Base-by-base conservation (phyloP, 1,140 invertebrate species). In the Hormaphis cornu region DNA sequence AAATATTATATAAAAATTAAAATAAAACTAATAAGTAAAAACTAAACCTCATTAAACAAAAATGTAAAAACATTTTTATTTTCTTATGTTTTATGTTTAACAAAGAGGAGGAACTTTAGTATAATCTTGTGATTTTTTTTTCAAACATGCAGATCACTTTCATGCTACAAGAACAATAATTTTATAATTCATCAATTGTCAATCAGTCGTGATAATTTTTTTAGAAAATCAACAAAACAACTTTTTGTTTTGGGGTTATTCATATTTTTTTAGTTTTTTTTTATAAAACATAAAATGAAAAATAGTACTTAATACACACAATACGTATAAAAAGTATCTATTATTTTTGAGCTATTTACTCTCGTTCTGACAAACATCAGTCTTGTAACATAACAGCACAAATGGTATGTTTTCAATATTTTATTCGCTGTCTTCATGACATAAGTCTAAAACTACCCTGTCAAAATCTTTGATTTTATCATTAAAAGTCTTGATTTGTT, bases 381-480 rank as follows among this genome's bases (percentile, higher is more conserved):
- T 66, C 61, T 66, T 66, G 42, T 66, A 30, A 50, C 24, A 66
- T 12, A 66, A 48, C 44, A 48, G 46, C 35, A 66, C 26, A 12
- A 14, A 66, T 7, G 18, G 42, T 44, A 66, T 48, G 28, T 50
- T 66, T 46, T 50, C 22, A 46, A 30, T 33, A 22, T 44, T 30
- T 16, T 50, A 66, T 66, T 66, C 61, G 50, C 61, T 48, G 20
- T 66, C 61, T n/a, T 66, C 61, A 66, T 46, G 61, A 33, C 61
- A 66, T 20, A 66, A 66, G 20, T 66, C 61, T 48, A 66, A 66
- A n/a, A 66, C 61, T 66, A 66, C 61, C 44, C 61, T 50, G 61
- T 66, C 61, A 50, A 66, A 66, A 30, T 66, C 61, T 48, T 35
- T 44, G 44, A 66, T 66, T n/a, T 44, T 42, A 10, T 66, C 44